phyloP scores from a whole-genome alignment of 2,888 invertebrate genomes.

The Epicampocera succincta region DNA sequence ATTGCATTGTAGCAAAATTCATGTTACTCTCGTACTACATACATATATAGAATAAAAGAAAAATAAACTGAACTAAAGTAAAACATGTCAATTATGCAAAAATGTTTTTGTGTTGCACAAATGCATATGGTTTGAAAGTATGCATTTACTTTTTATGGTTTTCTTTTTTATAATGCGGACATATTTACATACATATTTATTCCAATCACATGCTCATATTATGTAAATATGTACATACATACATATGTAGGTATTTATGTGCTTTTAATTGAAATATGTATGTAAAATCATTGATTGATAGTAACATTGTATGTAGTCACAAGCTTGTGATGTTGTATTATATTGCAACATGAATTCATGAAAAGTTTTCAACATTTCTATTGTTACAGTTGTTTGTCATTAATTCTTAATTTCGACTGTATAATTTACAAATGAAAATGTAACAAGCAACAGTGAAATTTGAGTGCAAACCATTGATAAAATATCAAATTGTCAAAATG shows the following conservation, averaged over 20 bases:
- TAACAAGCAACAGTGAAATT: constrained; percentile 15
- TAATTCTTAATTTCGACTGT: constrained; percentile 41
- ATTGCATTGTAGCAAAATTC: constrained; percentile 6
- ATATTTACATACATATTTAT: neutral
- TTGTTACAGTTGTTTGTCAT: constrained; percentile 50
- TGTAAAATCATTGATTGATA: constrained; percentile 12
- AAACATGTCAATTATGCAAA: constrained; percentile 26
- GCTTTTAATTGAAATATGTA: neutral
- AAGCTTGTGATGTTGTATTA: constrained; percentile 1
- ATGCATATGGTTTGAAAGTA: constrained; percentile 14
- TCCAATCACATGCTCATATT: too few species aligned
- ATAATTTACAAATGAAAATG: constrained; percentile 31
- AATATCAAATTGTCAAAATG: constrained; percentile 54
- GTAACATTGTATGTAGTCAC: neutral
- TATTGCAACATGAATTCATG: constrained; percentile 2
- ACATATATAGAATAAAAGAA: neutral
- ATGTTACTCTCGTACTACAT: neutral
- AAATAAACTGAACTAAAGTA: constrained; percentile 2
- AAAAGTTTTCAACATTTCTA: constrained; percentile 45
- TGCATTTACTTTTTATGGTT: neutral
- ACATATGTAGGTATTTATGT: neutral
- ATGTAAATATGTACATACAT: neutral
- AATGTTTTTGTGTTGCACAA: neutral
- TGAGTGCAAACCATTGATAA: neutral
- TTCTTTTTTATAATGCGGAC: neutral